Evolutionary conservation across 2,888 invertebrate species (phyloP).

Genomic region (Camponotus fellah): DNA sequence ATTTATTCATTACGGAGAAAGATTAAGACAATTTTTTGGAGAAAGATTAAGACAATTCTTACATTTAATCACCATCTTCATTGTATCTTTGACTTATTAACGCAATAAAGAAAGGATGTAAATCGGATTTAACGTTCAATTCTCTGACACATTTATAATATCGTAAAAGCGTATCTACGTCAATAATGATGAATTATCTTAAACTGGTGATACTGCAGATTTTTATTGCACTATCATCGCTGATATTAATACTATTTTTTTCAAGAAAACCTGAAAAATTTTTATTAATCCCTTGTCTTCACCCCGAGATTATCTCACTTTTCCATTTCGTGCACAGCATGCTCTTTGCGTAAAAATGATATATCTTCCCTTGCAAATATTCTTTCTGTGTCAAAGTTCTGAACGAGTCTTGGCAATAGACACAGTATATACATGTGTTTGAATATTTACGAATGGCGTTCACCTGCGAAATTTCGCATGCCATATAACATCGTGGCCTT

Average conservation of each 20-base stretch:
- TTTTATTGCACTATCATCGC: background rate
- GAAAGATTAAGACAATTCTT: background rate
- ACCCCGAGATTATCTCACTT: background rate
- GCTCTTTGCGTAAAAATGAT: background rate
- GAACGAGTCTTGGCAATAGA: slow-evolving; percentile 4
- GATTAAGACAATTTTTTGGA: background rate
- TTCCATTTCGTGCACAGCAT: background rate
- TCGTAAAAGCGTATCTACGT: background rate
- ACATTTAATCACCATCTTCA: background rate
- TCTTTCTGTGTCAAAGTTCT: slow-evolving; percentile 16
- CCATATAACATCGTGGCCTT: slow-evolving; percentile 4
- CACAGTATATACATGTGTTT: slow-evolving; percentile 5
- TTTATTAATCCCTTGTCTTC: slow-evolving; percentile 20
- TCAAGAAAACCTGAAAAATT: background rate
- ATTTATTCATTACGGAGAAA: slow-evolving; percentile 15
- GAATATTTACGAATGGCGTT: slow-evolving; percentile 33
- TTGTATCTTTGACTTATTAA: slow-evolving; percentile 5
- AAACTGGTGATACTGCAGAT: slow-evolving; percentile 18
- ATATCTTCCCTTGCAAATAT: background rate
- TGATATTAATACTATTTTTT: background rate
- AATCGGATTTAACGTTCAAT: slow-evolving; percentile 33
- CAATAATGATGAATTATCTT: slow-evolving; percentile 48
- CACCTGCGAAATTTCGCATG: slow-evolving; percentile 3
- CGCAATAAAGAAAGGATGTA: background rate
- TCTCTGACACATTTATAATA: slow-evolving; percentile 30